Evolutionary conservation across 2,113 vertebrate genomes (phyloP), one percentile per base, ranked within the genome.

Genomic region (Galemys pyrenaicus): DNA sequence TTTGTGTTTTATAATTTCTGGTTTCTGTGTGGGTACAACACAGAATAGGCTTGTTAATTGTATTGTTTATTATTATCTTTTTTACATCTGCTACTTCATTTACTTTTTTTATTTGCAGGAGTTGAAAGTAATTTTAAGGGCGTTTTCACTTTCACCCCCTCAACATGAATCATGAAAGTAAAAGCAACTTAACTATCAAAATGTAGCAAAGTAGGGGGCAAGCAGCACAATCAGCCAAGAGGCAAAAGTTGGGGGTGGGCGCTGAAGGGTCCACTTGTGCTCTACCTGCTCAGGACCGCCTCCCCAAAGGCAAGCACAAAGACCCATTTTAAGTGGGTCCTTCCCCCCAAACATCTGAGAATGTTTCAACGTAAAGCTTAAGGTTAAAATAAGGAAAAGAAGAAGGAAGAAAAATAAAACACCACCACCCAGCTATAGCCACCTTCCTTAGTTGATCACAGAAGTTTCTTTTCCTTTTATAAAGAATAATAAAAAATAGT

Each of bases 401-500:
- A 20, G 2, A 30, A 54, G 71, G 28, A 75, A 30, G 26, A 16
- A 94, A 91, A 94, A 91, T 96, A 94, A 96, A 97, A 95, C 96
- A n/a, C n/a, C n/a, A 95, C 39, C 84, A 24, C 89, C 94, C 97
- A 97, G 94, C 90, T 92, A 94, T 94, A 87, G 93, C 54, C 92
- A 97, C 95, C 87, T 1, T 94, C 96, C 96, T 96, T 92, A 92
- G 85, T 77, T 91, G 75, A 96, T 95, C 96, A 96, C 96, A 96
- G 97, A 96, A 93, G 92, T 87, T 90, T 96, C 96, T 97, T 97
- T 95, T 86, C 92, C 65, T 97, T 98, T 98, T 98, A 98, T 98
- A 98, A 98, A 98, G 98, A 97, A 98, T 98, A 98, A 98, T 98
- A 98, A 98, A 98, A 98, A 98, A 98, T 98, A n/a, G n/a, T n/a